phyloP scores from a whole-genome alignment of 2,113 vertebrate genomes.

The Rhynchomys soricoides region DNA sequence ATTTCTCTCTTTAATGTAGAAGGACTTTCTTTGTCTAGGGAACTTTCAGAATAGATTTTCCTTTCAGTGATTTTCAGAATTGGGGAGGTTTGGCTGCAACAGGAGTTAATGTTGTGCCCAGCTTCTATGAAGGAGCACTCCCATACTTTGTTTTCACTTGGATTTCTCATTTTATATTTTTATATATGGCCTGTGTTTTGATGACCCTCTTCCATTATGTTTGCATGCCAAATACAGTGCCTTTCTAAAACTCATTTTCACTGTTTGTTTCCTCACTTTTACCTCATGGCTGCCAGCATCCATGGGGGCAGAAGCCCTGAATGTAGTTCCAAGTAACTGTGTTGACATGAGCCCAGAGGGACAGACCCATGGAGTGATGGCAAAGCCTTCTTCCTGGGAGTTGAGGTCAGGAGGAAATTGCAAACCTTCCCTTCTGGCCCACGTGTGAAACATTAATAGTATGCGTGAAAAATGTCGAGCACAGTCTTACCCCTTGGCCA shows the following conservation, averaged over 20 bases:
- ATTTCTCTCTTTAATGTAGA: slow-evolving; percentile 1
- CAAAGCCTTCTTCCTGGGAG: background rate
- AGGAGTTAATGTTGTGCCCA: background rate
- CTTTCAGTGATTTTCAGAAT: background rate
- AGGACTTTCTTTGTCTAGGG: background rate
- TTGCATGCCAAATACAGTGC: background rate
- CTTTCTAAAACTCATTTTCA: background rate
- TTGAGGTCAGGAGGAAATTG: background rate
- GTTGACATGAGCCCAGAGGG: background rate
- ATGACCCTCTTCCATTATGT: background rate
- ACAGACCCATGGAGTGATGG: background rate
- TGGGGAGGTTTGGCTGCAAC: background rate
- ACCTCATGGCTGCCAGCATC: background rate
- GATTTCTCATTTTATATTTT: background rate
- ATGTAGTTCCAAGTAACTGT: background rate
- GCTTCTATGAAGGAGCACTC: background rate
- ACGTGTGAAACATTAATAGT: background rate
- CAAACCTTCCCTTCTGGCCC: background rate
- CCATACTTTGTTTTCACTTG: background rate
- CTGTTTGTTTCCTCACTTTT: background rate
- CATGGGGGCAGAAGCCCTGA: too few species aligned
- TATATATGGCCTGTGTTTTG: background rate
- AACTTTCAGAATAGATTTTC: background rate
- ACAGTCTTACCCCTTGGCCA: background rate
- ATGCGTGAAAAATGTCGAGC: background rate